These are phyloP conservation scores for Lynx canadensis DNA, from an alignment of 2,113 vertebrate genomes.

Conservation along the genomic window DNA sequence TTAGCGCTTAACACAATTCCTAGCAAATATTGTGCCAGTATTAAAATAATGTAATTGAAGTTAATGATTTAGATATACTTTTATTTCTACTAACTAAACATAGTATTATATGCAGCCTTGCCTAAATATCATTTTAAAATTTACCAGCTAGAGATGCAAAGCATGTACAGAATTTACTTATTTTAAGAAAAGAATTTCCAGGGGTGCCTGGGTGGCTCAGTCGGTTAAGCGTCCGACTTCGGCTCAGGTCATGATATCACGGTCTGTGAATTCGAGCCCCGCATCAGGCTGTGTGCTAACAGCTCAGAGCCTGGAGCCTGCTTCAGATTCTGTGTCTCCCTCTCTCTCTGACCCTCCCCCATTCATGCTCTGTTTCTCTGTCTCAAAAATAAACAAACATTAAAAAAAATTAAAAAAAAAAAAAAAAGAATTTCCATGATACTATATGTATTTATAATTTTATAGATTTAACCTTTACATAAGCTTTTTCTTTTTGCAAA, in stretches of 20 bases:
- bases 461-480: background rate
- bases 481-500: background rate
- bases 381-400: too few relatives aligned
- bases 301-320: too few relatives aligned
- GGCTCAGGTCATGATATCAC: too few relatives aligned
- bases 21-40: background rate
- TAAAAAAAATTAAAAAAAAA: too few relatives aligned
- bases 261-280: too few relatives aligned
- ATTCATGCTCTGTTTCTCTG: too few relatives aligned
- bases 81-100: background rate
- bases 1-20: background rate
- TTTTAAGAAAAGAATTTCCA: background rate
- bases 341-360: too few relatives aligned
- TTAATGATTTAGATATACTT: background rate
- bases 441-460: background rate
- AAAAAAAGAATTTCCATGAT: background rate
- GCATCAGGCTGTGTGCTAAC: too few relatives aligned
- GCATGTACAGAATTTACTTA: background rate
- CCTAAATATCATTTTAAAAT: conserved; percentile 27
- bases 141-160: background rate
- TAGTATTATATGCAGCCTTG: background rate
- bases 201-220: too few relatives aligned
- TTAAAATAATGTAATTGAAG: background rate
- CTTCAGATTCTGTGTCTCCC: too few relatives aligned
- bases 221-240: too few relatives aligned